Percentiles rank a stretch among this genome's conserved stretches.
Evolutionary conservation across 2,113 vertebrate species (phyloP).

Genomic region (Okapia johnstoni): DNA sequence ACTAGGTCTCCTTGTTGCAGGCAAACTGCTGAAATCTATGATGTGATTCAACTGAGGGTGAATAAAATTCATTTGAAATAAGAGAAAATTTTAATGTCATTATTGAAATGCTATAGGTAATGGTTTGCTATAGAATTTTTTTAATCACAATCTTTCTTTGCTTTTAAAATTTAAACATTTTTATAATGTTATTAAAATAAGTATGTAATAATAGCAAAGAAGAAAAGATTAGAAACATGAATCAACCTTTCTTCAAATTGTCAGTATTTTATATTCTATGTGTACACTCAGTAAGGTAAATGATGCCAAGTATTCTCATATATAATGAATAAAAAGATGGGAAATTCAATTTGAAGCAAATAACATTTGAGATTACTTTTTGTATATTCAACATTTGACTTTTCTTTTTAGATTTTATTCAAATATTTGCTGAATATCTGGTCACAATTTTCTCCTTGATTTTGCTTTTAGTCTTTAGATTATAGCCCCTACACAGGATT

Average conservation of each 20-base stretch:
- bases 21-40: not conserved
- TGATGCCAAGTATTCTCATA: not conserved
- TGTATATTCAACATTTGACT: not conserved
- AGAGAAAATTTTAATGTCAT: not conserved
- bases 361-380: not conserved
- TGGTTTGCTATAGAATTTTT: not conserved
- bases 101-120: not conserved
- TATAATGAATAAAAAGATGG: not conserved
- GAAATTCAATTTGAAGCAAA: not conserved
- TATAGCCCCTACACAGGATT: not conserved
- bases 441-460: not conserved
- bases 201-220: not conserved
- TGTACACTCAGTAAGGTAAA: not conserved
- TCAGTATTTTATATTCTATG: not conserved
- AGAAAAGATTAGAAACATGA: not conserved
- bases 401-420: not conserved
- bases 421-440: not conserved
- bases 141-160: not conserved
- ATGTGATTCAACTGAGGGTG: not conserved
- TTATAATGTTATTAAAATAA: not conserved
- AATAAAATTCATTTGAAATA: not conserved
- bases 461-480: not conserved
- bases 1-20: not conserved
- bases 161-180: not conserved
- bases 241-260: not conserved